Base-by-base conservation (phyloP, 2,888 invertebrate genomes). In the Caenorhabditis sinica region DNA sequence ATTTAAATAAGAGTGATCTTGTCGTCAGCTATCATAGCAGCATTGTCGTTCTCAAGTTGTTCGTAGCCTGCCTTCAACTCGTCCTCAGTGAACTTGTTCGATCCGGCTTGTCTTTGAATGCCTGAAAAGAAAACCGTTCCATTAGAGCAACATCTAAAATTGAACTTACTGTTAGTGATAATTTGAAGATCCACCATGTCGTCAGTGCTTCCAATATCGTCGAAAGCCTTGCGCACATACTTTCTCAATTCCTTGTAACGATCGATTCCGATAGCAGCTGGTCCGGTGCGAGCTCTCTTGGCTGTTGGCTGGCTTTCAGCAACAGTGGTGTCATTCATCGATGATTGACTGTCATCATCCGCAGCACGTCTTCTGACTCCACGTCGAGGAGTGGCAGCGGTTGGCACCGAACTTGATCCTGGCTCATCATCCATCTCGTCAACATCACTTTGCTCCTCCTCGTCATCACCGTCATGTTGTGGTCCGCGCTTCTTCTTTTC, bases 41-140 rank as follows among this genome's bases (percentile, higher is more conserved):
- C 88, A 76, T 92, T 92, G 33, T 92, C 91, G 43, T 85, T 89
- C 33, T 86, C 84, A 40, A 92, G 79, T 60, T 89, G 88, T 20
- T 91, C 91, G 76, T 88, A 90, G 0, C 88, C 91, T 11, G 91
- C 91, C 45, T 79, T 74, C 30, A 92, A 82, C 65, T 92, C 92
- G 43, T 85, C 85, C 23, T 90, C 90, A 5, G 88, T 82, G 86
- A 91, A 92, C 9, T 72, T 60, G 40, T 83, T 51, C 13, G 73
- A 58, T 15, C 89, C 91, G 23, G 89, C 90, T 66, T 87, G 86
- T 20, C 81, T 56, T 74, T 90, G 90, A 30, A 90, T 58, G 36
- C 68, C 88, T 86, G 72, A 13, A 86, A 83, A 65, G 13, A 28
- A 49, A n/a, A n/a, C n/a, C n/a, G n/a, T n/a, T n/a, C n/a, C n/a